Conservation (phyloP, 1,140 invertebrate genomes). For the Mamestra configurata region DNA sequence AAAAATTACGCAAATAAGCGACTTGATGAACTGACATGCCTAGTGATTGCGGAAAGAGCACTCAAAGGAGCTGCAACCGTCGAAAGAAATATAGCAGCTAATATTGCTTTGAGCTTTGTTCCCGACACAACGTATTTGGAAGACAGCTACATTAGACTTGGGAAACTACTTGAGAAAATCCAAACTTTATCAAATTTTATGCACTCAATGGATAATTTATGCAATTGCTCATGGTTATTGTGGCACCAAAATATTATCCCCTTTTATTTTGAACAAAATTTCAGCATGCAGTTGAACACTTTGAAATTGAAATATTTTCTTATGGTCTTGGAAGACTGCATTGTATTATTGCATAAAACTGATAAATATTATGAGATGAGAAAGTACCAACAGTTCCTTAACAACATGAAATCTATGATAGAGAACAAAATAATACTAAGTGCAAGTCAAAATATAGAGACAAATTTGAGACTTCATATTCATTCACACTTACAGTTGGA, state of each 20-base stretch:
- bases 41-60: slow-evolving; percentile 92
- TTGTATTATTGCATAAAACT: slow-evolving; percentile 73
- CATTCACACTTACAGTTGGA: slow-evolving; percentile 96
- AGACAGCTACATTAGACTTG: slow-evolving; percentile 87
- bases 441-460: slow-evolving; percentile 96
- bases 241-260: slow-evolving; percentile 94
- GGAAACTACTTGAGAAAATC: slow-evolving; percentile 89
- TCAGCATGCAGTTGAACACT: slow-evolving; percentile 90
- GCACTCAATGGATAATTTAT: slow-evolving; percentile 89
- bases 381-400: slow-evolving; percentile 75
- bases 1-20: slow-evolving; percentile 86
- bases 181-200: slow-evolving; percentile 90
- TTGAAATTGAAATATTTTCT: slow-evolving; percentile 91
- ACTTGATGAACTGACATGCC: slow-evolving; percentile 90
- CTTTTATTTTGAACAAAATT: slow-evolving; percentile 92
- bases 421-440: slow-evolving; percentile 90
- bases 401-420: slow-evolving; percentile 73
- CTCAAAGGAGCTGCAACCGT: slow-evolving; percentile 91
- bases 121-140: slow-evolving; percentile 88
- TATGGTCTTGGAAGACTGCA: slow-evolving; percentile 90
- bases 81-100: slow-evolving; percentile 90
- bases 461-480: slow-evolving; percentile 95
- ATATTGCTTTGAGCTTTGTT: slow-evolving; percentile 91
- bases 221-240: slow-evolving; percentile 93
- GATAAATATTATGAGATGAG: slow-evolving; percentile 68